Evolutionary conservation across 1,140 invertebrate genomes (phyloP), one percentile per base, ranked within the genome.

Genomic region (Drosophila albomicans): DNA sequence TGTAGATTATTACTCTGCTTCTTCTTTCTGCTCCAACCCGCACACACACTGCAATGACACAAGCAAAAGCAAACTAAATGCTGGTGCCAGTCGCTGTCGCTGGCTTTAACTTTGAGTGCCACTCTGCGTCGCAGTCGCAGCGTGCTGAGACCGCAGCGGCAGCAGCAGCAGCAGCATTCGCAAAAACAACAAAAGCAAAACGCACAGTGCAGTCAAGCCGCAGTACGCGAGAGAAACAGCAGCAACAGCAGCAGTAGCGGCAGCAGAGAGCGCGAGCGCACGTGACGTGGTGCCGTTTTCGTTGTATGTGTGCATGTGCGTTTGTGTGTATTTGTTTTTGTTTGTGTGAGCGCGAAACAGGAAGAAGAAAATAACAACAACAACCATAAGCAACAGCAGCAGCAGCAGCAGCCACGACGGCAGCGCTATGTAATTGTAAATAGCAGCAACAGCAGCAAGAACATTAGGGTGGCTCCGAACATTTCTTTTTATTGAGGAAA

Each of bases 41-140:
- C 76, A 79, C 81, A 79, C 81, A 84, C 72, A 86, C 85, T 86
- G 81, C 84, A 88, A 81, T 86, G 82, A 87, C 79, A 82, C 72
- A 86, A 86, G 82, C 81, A 85, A 86, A 86, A 86, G 75, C 81
- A 85, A 86, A 88, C 76, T 88, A 88, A 86, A 88, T 79, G 84
- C 79, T 78, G 67, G 61, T 64, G 65, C 20, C 20, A 25, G 20
- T 25, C 20, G 20, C 68, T 66, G 72, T 87, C 71, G 78, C 54
- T 87, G 81, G 73, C 65, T 82, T 87, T 86, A 74, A 87, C 79
- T 88, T 85, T 85, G 75, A 67, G 75, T 75, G 65, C 61, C 43
- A 46, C 72, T 75, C 80, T 51, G 8, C 5, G 76, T 51, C 75
- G 59, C 54, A 32, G 69, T 61, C 58, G 35, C 54, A 51, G 48